phyloP scores from a whole-genome alignment of 2,113 vertebrate genomes.

The Arvicanthis niloticus region DNA sequence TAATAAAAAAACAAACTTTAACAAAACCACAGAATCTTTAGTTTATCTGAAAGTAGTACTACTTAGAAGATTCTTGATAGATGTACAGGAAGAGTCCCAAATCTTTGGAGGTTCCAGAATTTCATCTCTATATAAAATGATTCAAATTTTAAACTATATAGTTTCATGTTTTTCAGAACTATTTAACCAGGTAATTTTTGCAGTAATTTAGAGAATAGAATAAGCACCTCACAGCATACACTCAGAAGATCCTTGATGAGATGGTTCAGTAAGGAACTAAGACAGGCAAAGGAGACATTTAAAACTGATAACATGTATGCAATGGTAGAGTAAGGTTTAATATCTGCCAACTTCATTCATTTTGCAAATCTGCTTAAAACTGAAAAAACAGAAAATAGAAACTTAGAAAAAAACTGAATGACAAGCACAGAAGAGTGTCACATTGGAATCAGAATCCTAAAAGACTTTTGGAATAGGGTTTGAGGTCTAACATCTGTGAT shows the following conservation, averaged over 20 bases:
- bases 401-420: background rate
- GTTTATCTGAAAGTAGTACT: background rate
- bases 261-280: background rate
- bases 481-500: background rate
- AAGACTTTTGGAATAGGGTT: background rate
- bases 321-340: background rate
- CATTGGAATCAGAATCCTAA: background rate
- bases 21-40: background rate
- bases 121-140: background rate
- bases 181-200: background rate
- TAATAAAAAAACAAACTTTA: background rate
- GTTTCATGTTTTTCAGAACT: background rate
- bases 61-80: background rate
- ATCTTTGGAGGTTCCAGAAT: background rate
- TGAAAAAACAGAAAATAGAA: background rate
- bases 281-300: background rate
- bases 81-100: background rate
- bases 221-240: background rate
- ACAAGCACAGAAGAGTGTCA: background rate
- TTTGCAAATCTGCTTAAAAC: background rate
- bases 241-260: background rate
- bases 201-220: conserved; percentile 16
- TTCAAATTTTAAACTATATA: background rate
- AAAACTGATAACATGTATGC: background rate
- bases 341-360: background rate